phyloP scores from a whole-genome alignment of 2,888 invertebrate genomes.

The Drosophila hawaiiensis region DNA sequence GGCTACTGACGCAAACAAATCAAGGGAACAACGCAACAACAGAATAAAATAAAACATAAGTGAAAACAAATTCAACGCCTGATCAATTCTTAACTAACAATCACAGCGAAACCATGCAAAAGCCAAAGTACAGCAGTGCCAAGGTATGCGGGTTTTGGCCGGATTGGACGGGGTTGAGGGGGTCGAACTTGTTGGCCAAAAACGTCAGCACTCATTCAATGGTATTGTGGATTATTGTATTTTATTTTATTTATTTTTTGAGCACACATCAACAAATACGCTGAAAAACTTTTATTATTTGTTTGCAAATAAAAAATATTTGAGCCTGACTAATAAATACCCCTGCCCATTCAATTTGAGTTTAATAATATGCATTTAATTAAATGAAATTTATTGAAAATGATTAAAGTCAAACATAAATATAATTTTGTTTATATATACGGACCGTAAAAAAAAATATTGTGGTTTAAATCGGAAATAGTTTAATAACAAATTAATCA shows the following conservation, averaged over 20 bases:
- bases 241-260: slow-evolving; percentile 63
- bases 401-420: background rate
- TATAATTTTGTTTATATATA: background rate
- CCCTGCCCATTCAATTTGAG: background rate
- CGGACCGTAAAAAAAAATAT: background rate
- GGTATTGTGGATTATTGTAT: slow-evolving; percentile 35
- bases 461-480: background rate
- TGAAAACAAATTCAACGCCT: slow-evolving; percentile 63
- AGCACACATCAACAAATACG: slow-evolving; percentile 56
- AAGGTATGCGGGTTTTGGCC: slow-evolving; percentile 4
- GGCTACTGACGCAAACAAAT: slow-evolving; percentile 32
- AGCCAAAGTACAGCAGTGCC: background rate
- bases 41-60: slow-evolving; percentile 25
- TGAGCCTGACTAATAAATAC: slow-evolving; percentile 11
- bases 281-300: slow-evolving; percentile 61
- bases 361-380: background rate
- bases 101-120: slow-evolving; percentile 31
- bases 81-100: slow-evolving; percentile 60
- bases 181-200: background rate
- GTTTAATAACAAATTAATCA: background rate
- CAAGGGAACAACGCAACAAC: slow-evolving; percentile 13
- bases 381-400: background rate
- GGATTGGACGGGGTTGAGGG: background rate
- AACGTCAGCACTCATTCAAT: slow-evolving; percentile 6
- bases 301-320: slow-evolving; percentile 26